Evolutionary conservation across 2,113 vertebrate species (phyloP), one percentile per base, ranked within the genome.

Genomic region (Nansenia antarctica): DNA sequence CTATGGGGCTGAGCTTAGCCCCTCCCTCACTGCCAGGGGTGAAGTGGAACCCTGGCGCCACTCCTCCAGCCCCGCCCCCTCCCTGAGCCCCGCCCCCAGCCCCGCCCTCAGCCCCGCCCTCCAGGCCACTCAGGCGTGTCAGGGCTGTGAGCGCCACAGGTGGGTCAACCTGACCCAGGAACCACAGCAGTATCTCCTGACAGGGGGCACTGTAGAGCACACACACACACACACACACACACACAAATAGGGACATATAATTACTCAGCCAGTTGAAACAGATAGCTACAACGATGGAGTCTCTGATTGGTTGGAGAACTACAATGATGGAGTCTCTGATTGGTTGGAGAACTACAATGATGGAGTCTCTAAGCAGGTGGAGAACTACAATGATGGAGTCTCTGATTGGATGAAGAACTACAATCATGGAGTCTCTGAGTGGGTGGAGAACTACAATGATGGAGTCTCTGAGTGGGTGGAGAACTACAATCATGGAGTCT

Each of bases 131-230:
- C 0, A 98, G 84, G 24, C 83, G 87, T 79, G 88, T 89, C 77
- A 99, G 90, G 2, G 79, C 76, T 0, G 80, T 47, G 34, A 96
- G 74, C 0, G 92, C 91, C 6, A 35, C 76, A 22, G 76, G 76
- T 2, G 75, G 63, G 59, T 94, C 92, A 0, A 88, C 64, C 57
- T 94, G 92, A 71, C 88, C 88, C 82, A 99, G 83, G 83, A 92
- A 95, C 98, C 95, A 98, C 55, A 95, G 79, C 81, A 99, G 69
- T 71, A 96, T 92, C 82, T 97, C 95, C 91, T 95, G 94, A 86
- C 96, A 97, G 0, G 79, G 88, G 65, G 88, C 89, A 14, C 98
- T 99, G 87, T 57, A 72, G 72, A 72, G 69, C 68, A 86, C 4
- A 70, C 9, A 22, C 12, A 49, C 3, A 32, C 9, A 68, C 14